Conservation (phyloP, 2,888 invertebrate genomes). For the Octodonta nipae region DNA sequence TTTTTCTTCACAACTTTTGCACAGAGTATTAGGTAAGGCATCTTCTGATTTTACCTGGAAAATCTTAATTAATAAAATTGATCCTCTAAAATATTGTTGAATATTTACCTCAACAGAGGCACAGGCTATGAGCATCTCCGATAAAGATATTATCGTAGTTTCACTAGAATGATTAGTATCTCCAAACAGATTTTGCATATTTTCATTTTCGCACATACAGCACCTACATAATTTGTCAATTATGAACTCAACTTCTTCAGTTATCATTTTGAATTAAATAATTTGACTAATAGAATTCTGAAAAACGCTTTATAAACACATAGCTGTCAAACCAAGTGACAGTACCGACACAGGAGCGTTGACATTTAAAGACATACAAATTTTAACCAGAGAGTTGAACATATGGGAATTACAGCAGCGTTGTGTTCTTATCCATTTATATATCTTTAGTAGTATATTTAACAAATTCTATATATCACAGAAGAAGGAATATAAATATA, state of each 20-base stretch:
- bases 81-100: slow-evolving; percentile 2
- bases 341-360: no score
- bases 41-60: slow-evolving; percentile 29
- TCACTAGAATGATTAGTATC: slow-evolving; percentile 24
- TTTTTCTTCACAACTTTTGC: slow-evolving; percentile 30
- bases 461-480: no score
- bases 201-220: slow-evolving; percentile 30
- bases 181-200: slow-evolving; percentile 33
- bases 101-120: slow-evolving; percentile 29
- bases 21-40: slow-evolving; percentile 31
- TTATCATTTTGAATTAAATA: slow-evolving; percentile 23
- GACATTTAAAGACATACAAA: no score
- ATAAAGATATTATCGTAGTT: slow-evolving; percentile 27
- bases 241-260: slow-evolving; percentile 22
- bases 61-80: slow-evolving; percentile 6
- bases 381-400: no score
- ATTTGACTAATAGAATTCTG: background rate
- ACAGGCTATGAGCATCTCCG: slow-evolving; percentile 35
- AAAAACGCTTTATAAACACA: slow-evolving; percentile 1
- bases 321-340: slow-evolving; percentile 1
- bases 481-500: no score
- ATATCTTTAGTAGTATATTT: no score
- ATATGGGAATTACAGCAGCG: no score
- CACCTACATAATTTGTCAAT: slow-evolving; percentile 35
- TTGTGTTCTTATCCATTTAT: no score